Evolutionary conservation across 2,888 invertebrate species (phyloP).

Genomic region (Petrolisthes manimaculis): DNA sequence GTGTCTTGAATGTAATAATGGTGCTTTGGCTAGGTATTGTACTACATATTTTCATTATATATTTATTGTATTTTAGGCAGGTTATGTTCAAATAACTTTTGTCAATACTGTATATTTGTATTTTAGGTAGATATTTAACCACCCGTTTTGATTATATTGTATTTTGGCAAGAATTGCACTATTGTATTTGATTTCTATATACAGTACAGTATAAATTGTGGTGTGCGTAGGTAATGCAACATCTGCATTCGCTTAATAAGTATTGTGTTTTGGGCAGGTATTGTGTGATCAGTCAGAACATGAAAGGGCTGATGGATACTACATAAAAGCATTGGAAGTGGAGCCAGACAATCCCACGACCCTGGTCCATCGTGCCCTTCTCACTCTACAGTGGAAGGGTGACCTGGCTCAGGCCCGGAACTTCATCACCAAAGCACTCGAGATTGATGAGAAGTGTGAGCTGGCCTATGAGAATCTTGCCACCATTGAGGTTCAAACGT

Average conservation of each 20-base stretch:
- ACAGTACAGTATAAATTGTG: not conserved
- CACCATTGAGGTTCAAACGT: slow-evolving; percentile 93
- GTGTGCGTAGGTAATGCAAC: too few species aligned
- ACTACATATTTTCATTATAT: too few species aligned
- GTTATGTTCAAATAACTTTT: too few species aligned
- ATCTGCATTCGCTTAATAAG: not conserved
- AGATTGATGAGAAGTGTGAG: slow-evolving; percentile 91
- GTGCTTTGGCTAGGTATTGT: too few species aligned
- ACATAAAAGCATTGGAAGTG: slow-evolving; percentile 82
- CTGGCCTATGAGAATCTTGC: slow-evolving; percentile 95
- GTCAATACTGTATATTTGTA: too few species aligned
- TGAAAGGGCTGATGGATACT: slow-evolving; percentile 85
- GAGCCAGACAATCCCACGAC: slow-evolving; percentile 88
- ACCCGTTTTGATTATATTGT: too few species aligned
- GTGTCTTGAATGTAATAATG: too few species aligned
- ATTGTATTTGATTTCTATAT: not conserved
- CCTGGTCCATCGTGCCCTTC: slow-evolving; percentile 82
- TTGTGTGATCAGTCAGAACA: slow-evolving; percentile 87
- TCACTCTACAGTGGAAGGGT: slow-evolving; percentile 87
- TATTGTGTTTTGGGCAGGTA: slow-evolving; percentile 72
- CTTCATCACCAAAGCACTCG: slow-evolving; percentile 84
- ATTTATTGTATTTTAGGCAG: too few species aligned
- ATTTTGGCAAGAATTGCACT: too few species aligned
- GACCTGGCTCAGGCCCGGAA: slow-evolving; percentile 84
- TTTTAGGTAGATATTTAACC: too few species aligned